Evolutionary conservation across 2,797 vertebrate genomes (phyloP), one percentile per base, ranked within the genome.

Genomic region (Crocidura indochinensis): DNA sequence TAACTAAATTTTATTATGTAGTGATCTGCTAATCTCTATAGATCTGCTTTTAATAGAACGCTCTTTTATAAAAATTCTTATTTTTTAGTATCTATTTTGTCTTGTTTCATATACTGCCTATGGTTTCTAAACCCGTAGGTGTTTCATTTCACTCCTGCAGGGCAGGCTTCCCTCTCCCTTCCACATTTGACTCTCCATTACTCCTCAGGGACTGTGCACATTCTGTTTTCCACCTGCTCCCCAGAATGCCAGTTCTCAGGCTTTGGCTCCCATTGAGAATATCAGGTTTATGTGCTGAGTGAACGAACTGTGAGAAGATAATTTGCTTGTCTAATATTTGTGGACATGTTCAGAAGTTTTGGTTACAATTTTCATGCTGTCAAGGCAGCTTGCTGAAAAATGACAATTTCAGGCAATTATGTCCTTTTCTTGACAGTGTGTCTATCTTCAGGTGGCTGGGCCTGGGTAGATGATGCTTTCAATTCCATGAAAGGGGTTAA

Each of bases 121-220:
- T 76, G 14, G 46, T 76, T 44, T 46, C 86, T n/a, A 46, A 82
- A 65, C 29, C 29, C 27, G 60, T 76, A 94, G 79, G 84, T 93
- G 89, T 93, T 94, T 95, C 72, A 83, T 92, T 95, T 95, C 80
- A 71, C 76, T 80, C 75, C 51, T 38, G 10, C 27, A 62, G 87
- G 31, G 84, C 91, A n/a, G 46, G 64, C 3, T 31, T 68, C 64
- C 90, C 73, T 69, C 64, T 26, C 65, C 56, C 53, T 22, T 53
- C 19, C 31, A 17, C 76, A 64, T 79, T 19, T 67, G 69, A 67
- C 72, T 67, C 76, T 74, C 44, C 2, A 0, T 24, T 49, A 8
- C 9, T 46, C 76, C 14, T 0, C 0, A 6, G 38, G 81, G 62
- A 56, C 47, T 1, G n/a, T 24, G 69, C 11, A 62, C 27, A 12